phyloP scores from a whole-genome alignment of 2,113 vertebrate species.

The Coptodon rendalli region DNA sequence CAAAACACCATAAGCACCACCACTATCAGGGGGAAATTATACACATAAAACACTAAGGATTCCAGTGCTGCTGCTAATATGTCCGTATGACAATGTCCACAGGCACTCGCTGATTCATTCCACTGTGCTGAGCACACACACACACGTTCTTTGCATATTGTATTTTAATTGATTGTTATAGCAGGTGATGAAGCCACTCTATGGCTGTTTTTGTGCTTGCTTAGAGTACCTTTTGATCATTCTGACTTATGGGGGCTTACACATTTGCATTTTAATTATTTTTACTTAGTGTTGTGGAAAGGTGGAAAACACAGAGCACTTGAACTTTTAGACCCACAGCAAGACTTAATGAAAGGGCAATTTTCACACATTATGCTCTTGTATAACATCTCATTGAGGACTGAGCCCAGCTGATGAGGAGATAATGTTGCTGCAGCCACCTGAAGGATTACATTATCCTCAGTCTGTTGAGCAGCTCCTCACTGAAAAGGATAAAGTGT shows the following conservation, averaged over 20 bases:
- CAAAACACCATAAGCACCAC: slow-evolving; percentile 36
- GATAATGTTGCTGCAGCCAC: neutral
- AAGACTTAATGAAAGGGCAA: slow-evolving; percentile 24
- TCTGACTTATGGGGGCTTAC: slow-evolving; percentile 13
- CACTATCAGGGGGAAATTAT: slow-evolving; percentile 57
- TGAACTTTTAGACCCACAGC: neutral
- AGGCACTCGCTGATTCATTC: slow-evolving; percentile 63
- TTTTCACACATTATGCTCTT: neutral
- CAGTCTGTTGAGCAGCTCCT: neutral
- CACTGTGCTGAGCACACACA: neutral
- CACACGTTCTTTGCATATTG: slow-evolving; percentile 56
- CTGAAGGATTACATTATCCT: neutral
- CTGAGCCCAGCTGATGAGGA: neutral
- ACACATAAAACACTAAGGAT: slow-evolving; percentile 52
- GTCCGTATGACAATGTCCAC: slow-evolving; percentile 69
- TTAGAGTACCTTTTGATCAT: slow-evolving; percentile 44
- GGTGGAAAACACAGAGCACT: slow-evolving; percentile 14
- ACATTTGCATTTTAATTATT: slow-evolving; percentile 58
- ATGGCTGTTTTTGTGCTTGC: slow-evolving; percentile 43
- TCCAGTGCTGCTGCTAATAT: slow-evolving; percentile 61
- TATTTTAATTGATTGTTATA: slow-evolving; percentile 68
- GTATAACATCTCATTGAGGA: neutral
- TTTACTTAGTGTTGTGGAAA: slow-evolving; percentile 28
- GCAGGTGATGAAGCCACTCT: slow-evolving; percentile 56
- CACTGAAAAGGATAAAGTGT: neutral